Evolutionary conservation across 2,113 vertebrate species (phyloP).

Genomic region (Barnardius zonarius): DNA sequence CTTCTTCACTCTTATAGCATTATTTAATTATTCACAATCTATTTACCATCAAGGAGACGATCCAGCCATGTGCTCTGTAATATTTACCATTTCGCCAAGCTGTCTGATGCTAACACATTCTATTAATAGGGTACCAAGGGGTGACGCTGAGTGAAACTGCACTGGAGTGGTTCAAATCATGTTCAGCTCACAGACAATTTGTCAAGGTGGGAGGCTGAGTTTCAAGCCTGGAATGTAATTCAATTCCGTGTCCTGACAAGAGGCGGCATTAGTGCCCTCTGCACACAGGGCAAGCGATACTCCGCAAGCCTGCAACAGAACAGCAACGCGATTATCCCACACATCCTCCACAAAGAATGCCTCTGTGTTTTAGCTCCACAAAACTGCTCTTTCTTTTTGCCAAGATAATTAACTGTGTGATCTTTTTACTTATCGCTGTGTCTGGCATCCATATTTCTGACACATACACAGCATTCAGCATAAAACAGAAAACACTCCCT

Average conservation of each 20-base stretch:
- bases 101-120: not conserved
- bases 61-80: not conserved
- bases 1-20: not conserved
- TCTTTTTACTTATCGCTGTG: not conserved
- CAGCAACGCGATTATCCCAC: accelerated
- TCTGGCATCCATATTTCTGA: not conserved
- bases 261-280: not conserved
- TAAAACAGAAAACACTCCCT: not conserved
- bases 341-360: not conserved
- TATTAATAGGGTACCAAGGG: not conserved
- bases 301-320: not conserved
- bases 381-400: not conserved
- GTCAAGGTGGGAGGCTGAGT: slow-evolving; percentile 29
- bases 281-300: not conserved
- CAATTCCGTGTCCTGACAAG: not conserved
- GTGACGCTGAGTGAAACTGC: not conserved
- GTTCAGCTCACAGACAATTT: slow-evolving; percentile 6
- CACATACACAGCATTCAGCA: not conserved
- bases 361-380: not conserved
- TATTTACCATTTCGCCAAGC: not conserved
- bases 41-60: not conserved
- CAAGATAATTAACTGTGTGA: not conserved
- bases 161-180: not conserved
- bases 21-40: slow-evolving; percentile 59
- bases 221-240: not conserved